A percentile compares a stretch with the other conserved stretches of the same genome.
Evolutionary conservation across 2,113 vertebrate species (phyloP).

Genomic region (Melospiza georgiana): DNA sequence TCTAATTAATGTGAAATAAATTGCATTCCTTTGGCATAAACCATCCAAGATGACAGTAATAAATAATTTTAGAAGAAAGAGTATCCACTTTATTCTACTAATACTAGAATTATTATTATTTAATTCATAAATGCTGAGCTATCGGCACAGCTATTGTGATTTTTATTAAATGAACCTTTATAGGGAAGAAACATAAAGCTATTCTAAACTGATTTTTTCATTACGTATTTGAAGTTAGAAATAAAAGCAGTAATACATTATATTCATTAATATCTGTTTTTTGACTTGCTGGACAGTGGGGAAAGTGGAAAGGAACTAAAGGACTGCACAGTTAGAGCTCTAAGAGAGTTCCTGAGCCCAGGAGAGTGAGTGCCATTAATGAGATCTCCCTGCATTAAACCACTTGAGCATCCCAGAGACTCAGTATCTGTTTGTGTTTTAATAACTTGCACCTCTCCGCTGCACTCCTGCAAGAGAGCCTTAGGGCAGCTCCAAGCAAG

Average conservation of each 20-base stretch:
- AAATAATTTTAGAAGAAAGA: background rate
- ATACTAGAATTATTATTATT: background rate
- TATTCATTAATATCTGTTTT: background rate
- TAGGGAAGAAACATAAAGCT: background rate
- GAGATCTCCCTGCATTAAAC: accelerated
- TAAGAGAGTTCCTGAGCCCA: background rate
- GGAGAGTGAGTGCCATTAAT: background rate
- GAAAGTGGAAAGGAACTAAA: background rate
- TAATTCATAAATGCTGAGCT: background rate
- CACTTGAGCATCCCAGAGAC: background rate
- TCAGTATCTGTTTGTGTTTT: background rate
- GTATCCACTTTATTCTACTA: background rate
- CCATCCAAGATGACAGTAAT: background rate
- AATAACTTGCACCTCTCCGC: background rate
- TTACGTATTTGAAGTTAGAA: background rate
- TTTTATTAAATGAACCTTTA: background rate
- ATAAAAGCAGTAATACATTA: background rate
- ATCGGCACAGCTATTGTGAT: background rate
- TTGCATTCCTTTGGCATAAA: background rate
- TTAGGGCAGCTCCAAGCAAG: slow-evolving; percentile 4
- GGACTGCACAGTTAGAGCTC: background rate
- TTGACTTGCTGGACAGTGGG: background rate
- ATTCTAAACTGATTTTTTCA: background rate
- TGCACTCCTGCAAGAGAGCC: background rate
- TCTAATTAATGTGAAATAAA: background rate